Conservation (phyloP, 2,888 invertebrate species). For the Beris chalybata region DNA sequence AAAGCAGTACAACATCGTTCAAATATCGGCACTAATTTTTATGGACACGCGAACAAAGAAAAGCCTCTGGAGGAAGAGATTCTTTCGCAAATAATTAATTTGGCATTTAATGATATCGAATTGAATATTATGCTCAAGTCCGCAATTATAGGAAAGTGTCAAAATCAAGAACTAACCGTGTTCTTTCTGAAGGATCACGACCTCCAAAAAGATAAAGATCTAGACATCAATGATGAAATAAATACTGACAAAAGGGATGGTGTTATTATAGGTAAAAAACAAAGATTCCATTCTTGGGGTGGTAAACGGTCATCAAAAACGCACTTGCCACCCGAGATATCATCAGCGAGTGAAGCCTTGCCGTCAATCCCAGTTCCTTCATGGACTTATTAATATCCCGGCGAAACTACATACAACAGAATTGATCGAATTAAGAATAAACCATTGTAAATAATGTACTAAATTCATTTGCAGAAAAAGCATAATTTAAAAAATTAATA, state of each 20-base stretch:
- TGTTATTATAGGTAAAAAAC: conserved; percentile 53
- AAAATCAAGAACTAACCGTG: conserved; percentile 14
- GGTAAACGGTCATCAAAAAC: conserved; percentile 49
- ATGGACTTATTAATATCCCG: background rate
- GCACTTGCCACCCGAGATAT: background rate
- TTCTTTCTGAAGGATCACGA: background rate
- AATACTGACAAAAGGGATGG: conserved; percentile 50
- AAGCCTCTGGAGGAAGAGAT: background rate
- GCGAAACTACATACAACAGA: background rate
- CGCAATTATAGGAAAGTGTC: conserved; percentile 51
- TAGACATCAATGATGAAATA: conserved; percentile 2
- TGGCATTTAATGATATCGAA: conserved; percentile 48
- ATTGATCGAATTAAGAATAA: background rate
- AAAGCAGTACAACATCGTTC: background rate
- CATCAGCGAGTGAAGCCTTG: background rate
- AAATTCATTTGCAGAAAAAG: background rate
- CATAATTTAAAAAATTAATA: too few species aligned
- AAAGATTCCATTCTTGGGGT: conserved; percentile 56
- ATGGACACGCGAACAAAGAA: conserved; percentile 4
- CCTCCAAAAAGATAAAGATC: background rate
- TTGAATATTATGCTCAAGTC: conserved; percentile 50
- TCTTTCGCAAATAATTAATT: conserved; percentile 10
- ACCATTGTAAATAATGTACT: conserved; percentile 1
- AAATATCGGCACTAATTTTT: background rate
- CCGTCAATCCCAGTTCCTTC: background rate